These are phyloP conservation scores for Acrobasis consociella DNA, from an alignment of 2,888 invertebrate genomes.

Conservation along the genomic window DNA sequence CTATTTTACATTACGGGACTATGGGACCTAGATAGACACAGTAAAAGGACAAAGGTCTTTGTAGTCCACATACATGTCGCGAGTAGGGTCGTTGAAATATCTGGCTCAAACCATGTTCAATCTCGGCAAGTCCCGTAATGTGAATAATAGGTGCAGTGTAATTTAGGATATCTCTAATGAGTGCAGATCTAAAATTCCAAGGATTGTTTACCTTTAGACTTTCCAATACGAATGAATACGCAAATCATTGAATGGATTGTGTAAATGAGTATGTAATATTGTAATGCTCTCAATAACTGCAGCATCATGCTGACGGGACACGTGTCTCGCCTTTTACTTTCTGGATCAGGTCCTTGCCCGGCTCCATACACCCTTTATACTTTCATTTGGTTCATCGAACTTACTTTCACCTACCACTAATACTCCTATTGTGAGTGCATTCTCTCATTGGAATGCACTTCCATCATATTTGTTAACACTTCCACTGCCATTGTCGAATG, in stretches of 20 bases:
- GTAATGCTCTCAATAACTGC: constrained; percentile 6
- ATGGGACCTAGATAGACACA: too few relatives aligned
- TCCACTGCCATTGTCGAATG: constrained; percentile 11
- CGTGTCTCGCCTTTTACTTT: constrained; percentile 60
- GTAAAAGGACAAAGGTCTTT: too few relatives aligned
- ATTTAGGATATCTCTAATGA: too few relatives aligned
- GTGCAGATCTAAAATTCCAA: too few relatives aligned
- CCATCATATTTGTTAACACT: constrained; percentile 51
- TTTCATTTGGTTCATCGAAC: constrained; percentile 81
- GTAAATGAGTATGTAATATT: background rate
- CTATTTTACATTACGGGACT: too few relatives aligned
- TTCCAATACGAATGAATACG: background rate
- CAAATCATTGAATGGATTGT: constrained; percentile 3
- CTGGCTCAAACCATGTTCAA: too few relatives aligned
- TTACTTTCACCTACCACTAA: constrained; percentile 72
- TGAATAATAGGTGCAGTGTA: too few relatives aligned
- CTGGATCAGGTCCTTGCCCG: constrained; percentile 47
- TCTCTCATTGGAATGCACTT: constrained; percentile 74
- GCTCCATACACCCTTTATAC: constrained; percentile 65
- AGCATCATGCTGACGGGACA: constrained; percentile 29
- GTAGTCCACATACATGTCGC: too few relatives aligned
- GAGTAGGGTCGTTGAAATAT: too few relatives aligned
- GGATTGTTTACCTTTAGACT: too few relatives aligned
- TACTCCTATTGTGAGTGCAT: constrained; percentile 63
- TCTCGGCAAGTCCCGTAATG: too few relatives aligned